phyloP scores from a whole-genome alignment of 2,888 invertebrate genomes.

The Trypoxylon attenuatum region DNA sequence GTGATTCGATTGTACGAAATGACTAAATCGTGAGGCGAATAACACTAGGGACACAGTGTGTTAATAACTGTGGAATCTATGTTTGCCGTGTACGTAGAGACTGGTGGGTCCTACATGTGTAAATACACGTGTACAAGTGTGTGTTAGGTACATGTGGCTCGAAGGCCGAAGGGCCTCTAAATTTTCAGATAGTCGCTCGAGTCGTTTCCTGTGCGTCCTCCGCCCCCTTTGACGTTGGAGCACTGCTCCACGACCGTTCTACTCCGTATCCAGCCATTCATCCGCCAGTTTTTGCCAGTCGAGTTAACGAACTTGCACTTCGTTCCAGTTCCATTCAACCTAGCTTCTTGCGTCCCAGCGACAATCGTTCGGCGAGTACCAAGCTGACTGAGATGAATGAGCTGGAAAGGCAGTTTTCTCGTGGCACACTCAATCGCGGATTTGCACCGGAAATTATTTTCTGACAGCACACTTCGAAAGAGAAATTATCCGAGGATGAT shows the following conservation, averaged over 20 bases:
- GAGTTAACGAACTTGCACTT: conserved; percentile 38
- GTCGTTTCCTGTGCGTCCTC: conserved; percentile 28
- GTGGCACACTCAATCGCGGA: too few relatives aligned
- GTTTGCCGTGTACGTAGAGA: too few relatives aligned
- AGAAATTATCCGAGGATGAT: too few relatives aligned
- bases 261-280: conserved; percentile 45
- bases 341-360: conserved; percentile 18
- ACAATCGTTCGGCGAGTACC: conserved; percentile 35
- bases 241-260: conserved; percentile 15
- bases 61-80: too few relatives aligned
- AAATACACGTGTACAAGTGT: too few relatives aligned
- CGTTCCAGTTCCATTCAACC: conserved; percentile 49
- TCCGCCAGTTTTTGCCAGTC: conserved; percentile 41
- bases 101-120: too few relatives aligned
- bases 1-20: too few relatives aligned
- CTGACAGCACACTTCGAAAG: too few relatives aligned
- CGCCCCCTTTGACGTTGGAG: conserved; percentile 16
- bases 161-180: conserved; percentile 12
- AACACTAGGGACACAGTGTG: too few relatives aligned
- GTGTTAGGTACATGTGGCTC: neutral
- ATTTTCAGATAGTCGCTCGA: conserved; percentile 25
- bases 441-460: too few relatives aligned
- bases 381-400: conserved; percentile 29
- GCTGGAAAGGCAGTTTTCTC: neutral
- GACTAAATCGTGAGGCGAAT: too few relatives aligned